A percentile compares a stretch with the other conserved stretches of the same genome.
These are phyloP conservation scores for Scaptomyza parva DNA, from an alignment of 2,888 invertebrate species.

Conservation along the genomic window DNA sequence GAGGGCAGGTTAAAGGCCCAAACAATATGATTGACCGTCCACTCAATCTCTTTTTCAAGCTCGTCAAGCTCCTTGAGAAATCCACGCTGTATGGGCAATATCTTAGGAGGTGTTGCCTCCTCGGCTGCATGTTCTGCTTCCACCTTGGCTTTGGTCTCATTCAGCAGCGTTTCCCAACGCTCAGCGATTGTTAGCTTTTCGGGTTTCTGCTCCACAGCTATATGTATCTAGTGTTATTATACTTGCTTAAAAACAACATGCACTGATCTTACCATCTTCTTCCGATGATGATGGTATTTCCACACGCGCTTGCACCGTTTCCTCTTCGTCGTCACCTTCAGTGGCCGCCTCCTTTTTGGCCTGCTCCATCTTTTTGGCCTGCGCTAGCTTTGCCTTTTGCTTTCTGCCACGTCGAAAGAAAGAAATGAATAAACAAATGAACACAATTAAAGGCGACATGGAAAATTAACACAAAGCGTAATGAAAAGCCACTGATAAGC, in stretches of 20 bases:
- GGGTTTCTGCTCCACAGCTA: constrained; percentile 57
- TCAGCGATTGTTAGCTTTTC: constrained; percentile 86
- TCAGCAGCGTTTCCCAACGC: constrained; percentile 86
- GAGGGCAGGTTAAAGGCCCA: constrained; percentile 84
- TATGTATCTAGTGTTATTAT: neutral
- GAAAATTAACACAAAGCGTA: constrained; percentile 81
- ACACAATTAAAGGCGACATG: constrained; percentile 66
- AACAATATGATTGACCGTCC: constrained; percentile 84
- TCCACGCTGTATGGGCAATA: constrained; percentile 78
- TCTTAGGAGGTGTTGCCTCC: constrained; percentile 69
- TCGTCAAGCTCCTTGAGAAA: constrained; percentile 85
- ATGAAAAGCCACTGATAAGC: constrained; percentile 82
- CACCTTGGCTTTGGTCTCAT: constrained; percentile 85
- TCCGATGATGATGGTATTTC: constrained; percentile 67
- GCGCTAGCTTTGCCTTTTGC: constrained; percentile 58
- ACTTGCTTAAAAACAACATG: neutral
- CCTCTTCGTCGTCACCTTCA: constrained; percentile 57
- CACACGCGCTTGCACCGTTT: constrained; percentile 21
- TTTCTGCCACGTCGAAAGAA: constrained; percentile 52
- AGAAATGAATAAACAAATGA: constrained; percentile 58
- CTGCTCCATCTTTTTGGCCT: constrained; percentile 60
- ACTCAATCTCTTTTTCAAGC: constrained; percentile 86
- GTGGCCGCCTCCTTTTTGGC: constrained; percentile 39
- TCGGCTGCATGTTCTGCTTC: constrained; percentile 81
- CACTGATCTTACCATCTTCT: constrained; percentile 59